These are phyloP conservation scores for Sycobia sp. DNA, from an alignment of 1,140 invertebrate species.

Conservation along the genomic window DNA sequence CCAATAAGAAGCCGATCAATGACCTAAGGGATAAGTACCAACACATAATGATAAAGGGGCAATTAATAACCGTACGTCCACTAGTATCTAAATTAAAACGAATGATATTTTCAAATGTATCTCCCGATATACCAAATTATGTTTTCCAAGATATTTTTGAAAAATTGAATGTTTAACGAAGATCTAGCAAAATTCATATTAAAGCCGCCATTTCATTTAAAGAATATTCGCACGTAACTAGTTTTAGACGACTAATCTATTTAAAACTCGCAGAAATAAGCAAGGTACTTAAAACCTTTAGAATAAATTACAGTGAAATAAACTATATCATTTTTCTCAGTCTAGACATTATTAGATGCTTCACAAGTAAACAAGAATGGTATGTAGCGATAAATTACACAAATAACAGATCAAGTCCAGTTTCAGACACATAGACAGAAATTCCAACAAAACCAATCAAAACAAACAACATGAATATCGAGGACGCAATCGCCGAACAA, in stretches of 20 bases:
- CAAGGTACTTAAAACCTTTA: conserved; percentile 1
- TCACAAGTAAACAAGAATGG: neutral
- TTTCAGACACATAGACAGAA: neutral
- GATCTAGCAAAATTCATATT: neutral
- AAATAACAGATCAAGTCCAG: too few species aligned
- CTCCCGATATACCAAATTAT: neutral
- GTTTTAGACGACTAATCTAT: neutral
- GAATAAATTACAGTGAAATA: neutral
- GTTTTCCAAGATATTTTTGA: neutral
- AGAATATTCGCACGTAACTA: neutral
- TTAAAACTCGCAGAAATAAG: neutral
- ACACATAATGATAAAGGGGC: too few species aligned
- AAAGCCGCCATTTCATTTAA: neutral
- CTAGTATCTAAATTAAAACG: too few species aligned
- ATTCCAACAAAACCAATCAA: too few species aligned
- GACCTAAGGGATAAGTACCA: too few species aligned
- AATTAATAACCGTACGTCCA: too few species aligned
- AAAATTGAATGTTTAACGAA: too few species aligned
- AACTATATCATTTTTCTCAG: neutral
- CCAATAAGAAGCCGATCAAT: too few species aligned
- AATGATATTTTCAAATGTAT: too few species aligned
- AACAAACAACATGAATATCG: too few species aligned
- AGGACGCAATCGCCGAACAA: too few species aligned
- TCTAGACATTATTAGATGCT: neutral
- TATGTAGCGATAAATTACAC: neutral